These are phyloP conservation scores for Myopa testacea DNA, from an alignment of 2,888 invertebrate genomes.

Conservation along the genomic window DNA sequence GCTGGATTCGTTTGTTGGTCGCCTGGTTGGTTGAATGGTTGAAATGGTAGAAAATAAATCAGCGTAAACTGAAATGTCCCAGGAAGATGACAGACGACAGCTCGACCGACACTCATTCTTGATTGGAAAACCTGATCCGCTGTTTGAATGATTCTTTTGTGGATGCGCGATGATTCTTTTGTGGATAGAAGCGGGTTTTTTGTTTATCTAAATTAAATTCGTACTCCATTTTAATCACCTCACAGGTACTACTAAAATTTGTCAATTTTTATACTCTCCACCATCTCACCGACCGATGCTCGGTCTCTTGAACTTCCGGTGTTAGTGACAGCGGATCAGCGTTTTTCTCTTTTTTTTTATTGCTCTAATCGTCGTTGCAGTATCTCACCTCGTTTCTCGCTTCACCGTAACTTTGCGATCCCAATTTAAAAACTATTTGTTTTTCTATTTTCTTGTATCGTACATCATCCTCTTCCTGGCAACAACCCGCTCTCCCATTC, in stretches of 20 bases:
- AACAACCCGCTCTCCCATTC: background rate
- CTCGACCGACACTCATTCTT: constrained; percentile 19
- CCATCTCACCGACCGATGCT: too few species aligned
- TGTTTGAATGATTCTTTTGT: background rate
- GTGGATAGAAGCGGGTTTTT: too few species aligned
- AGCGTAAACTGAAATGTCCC: constrained; percentile 8
- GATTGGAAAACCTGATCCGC: constrained; percentile 6
- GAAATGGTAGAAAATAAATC: constrained; percentile 6
- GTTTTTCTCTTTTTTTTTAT: background rate
- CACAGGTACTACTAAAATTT: too few species aligned
- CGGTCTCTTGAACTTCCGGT: constrained; percentile 10
- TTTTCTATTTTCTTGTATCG: background rate
- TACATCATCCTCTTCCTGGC: background rate
- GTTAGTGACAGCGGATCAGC: background rate
- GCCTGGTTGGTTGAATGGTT: background rate
- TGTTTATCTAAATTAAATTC: too few species aligned
- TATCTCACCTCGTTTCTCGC: background rate
- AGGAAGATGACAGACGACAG: background rate
- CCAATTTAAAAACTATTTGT: constrained; percentile 24
- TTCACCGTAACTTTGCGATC: background rate
- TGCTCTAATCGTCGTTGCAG: background rate
- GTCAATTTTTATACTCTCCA: too few species aligned
- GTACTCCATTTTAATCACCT: too few species aligned
- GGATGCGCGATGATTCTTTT: too few species aligned
- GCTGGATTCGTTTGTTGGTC: background rate